Conservation (phyloP, 2,113 vertebrate genomes). For the Lophochroa leadbeateri region DNA sequence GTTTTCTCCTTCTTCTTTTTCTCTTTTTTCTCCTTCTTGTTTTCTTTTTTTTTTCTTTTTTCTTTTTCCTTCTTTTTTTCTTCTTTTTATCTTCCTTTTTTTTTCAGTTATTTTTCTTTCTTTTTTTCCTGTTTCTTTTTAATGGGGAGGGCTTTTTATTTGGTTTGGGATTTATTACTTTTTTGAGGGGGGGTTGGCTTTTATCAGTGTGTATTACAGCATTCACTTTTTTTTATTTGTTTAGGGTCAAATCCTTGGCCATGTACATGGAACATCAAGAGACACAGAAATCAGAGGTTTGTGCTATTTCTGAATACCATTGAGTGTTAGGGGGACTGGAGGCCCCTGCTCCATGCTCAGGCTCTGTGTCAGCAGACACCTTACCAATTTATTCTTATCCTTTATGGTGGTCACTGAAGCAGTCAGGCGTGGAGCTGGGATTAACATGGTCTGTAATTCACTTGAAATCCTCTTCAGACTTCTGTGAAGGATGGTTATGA, state of each 20-base stretch:
- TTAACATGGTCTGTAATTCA: background rate
- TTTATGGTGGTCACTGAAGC: background rate
- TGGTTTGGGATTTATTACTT: background rate
- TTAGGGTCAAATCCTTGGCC: constrained; percentile 48
- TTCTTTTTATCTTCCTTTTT: background rate
- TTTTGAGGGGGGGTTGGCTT: rapidly evolving
- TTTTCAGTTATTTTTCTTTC: background rate
- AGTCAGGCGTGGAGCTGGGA: background rate
- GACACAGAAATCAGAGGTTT: constrained; percentile 53
- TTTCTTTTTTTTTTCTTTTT: background rate
- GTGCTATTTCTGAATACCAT: constrained; percentile 26
- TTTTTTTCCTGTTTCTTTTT: background rate
- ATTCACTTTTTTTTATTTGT: constrained; percentile 41
- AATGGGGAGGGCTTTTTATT: background rate
- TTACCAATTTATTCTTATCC: background rate
- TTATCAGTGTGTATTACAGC: background rate
- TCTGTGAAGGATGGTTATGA: background rate
- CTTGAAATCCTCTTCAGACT: background rate
- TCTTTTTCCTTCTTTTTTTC: background rate
- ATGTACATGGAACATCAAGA: constrained; percentile 38
- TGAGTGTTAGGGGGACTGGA: background rate
- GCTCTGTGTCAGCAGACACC: background rate
- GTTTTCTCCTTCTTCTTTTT: background rate
- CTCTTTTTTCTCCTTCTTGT: background rate
- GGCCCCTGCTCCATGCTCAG: background rate